phyloP scores from a whole-genome alignment of 2,113 vertebrate species.

The Stictonetta naevosa region DNA sequence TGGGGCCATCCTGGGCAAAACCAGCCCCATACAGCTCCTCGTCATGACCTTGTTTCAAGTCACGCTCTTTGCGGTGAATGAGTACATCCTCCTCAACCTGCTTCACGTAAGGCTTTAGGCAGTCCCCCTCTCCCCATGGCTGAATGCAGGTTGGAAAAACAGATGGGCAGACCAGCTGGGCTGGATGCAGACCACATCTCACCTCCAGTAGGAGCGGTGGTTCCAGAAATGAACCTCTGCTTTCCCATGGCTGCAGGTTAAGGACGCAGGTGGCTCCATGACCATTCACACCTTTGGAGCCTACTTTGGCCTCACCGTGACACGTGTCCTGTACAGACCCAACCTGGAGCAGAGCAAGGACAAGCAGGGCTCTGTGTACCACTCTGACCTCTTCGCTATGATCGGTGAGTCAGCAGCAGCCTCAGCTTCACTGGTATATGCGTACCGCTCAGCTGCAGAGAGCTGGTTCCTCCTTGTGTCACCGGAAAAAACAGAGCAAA shows the following conservation, averaged over 20 bases:
- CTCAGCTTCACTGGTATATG: not conserved
- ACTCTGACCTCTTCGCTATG: slow-evolving; percentile 94
- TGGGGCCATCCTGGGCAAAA: slow-evolving; percentile 93
- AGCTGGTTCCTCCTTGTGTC: not conserved
- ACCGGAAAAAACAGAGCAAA: not conserved
- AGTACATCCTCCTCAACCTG: slow-evolving; percentile 87
- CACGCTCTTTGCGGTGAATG: slow-evolving; percentile 91
- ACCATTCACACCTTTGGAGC: slow-evolving; percentile 94
- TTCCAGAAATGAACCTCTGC: not conserved
- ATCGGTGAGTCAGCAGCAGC: slow-evolving; percentile 81
- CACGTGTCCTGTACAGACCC: slow-evolving; percentile 89
- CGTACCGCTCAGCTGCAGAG: not conserved
- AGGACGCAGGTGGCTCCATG: slow-evolving; percentile 96
- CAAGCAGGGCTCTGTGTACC: slow-evolving; percentile 85
- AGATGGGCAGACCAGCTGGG: not conserved
- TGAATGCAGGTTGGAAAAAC: not conserved
- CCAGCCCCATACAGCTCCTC: slow-evolving; percentile 91
- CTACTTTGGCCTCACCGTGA: slow-evolving; percentile 93
- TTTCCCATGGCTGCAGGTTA: slow-evolving; percentile 78
- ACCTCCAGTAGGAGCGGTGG: not conserved
- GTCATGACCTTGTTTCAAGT: slow-evolving; percentile 93
- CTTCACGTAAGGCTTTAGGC: slow-evolving; percentile 86
- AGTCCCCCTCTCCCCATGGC: not conserved
- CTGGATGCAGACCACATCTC: not conserved
- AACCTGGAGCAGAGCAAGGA: slow-evolving; percentile 86